Percentiles rank a stretch among this genome's conserved stretches.
Evolutionary conservation across 2,113 vertebrate species (phyloP).

Genomic region (Himantopus leucocephalus): DNA sequence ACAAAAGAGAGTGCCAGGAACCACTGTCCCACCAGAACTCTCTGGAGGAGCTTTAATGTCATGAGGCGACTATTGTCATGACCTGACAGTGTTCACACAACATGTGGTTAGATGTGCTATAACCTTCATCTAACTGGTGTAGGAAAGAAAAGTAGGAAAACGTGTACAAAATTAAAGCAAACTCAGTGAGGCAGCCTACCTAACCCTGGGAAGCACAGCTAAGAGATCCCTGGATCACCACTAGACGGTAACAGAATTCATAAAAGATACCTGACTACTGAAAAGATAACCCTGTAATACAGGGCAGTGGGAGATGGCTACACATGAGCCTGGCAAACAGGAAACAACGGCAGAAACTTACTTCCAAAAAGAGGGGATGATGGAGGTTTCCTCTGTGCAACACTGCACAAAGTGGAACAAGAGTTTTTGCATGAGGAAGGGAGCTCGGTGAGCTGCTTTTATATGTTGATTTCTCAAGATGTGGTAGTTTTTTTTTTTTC

Average conservation of each 20-base stretch:
- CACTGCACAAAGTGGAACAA: neutral
- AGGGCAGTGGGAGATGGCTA: neutral
- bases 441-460: neutral
- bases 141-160: neutral
- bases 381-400: neutral
- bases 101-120: rapidly evolving
- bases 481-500: neutral
- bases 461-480: neutral
- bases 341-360: neutral
- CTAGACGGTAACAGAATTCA: neutral
- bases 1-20: neutral
- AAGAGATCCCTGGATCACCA: neutral
- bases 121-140: neutral
- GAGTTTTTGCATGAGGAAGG: neutral
- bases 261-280: neutral
- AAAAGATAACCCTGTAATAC: neutral
- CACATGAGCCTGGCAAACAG: neutral
- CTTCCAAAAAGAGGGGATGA: neutral
- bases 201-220: neutral
- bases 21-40: neutral
- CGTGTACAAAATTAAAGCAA: neutral
- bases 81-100: neutral
- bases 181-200: neutral
- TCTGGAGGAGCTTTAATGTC: neutral
- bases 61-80: neutral